phyloP scores from a whole-genome alignment of 2,888 invertebrate species.

The Zhuqinia jingwanae region DNA sequence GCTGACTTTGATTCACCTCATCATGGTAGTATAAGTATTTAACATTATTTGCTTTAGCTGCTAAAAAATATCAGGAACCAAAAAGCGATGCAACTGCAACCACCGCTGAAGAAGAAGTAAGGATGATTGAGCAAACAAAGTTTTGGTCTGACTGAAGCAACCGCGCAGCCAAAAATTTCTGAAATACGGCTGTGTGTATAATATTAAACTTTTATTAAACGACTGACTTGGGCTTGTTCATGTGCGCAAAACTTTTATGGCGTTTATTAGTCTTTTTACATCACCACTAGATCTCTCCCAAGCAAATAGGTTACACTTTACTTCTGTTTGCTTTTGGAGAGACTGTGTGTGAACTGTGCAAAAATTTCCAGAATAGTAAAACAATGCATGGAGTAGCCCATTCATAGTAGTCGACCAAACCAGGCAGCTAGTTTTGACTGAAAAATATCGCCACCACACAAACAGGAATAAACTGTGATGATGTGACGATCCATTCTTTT shows the following conservation, averaged over 20 bases:
- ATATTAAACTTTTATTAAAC: background rate
- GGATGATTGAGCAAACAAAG: constrained; percentile 69
- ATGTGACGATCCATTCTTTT: constrained; percentile 17
- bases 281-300: background rate
- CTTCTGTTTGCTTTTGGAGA: background rate
- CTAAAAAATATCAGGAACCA: constrained; percentile 37
- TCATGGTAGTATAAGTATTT: background rate
- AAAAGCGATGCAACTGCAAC: constrained; percentile 12
- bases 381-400: background rate
- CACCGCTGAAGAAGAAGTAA: constrained; percentile 46
- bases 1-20: constrained; percentile 25
- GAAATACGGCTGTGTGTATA: background rate
- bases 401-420: background rate
- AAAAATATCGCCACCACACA: no score
- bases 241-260: constrained; percentile 49
- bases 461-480: background rate
- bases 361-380: background rate
- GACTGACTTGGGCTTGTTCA: constrained; percentile 8
- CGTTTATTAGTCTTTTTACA: constrained; percentile 36
- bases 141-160: constrained; percentile 31
- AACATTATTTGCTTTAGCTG: background rate
- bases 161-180: constrained; percentile 7
- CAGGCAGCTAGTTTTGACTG: background rate
- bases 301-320: background rate
- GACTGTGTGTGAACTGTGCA: no score